Evolutionary conservation across 1,140 invertebrate genomes (phyloP).

Genomic region (Magallana gigas): DNA sequence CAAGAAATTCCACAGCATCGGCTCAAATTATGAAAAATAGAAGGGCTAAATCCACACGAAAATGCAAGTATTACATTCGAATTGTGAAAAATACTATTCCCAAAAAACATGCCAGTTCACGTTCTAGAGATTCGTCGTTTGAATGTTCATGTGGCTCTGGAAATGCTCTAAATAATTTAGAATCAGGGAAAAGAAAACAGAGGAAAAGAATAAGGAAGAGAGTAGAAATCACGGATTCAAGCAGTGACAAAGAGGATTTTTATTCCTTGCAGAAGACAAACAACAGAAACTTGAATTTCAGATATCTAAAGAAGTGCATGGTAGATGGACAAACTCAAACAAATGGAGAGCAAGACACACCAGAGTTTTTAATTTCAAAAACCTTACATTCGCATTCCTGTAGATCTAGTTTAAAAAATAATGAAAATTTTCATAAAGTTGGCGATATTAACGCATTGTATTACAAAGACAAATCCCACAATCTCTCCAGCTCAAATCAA

Average conservation of each 20-base stretch:
- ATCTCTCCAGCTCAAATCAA: not conserved
- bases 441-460: not conserved
- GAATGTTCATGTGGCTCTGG: not conserved
- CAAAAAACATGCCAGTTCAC: not conserved
- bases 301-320: not conserved
- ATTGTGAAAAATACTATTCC: not conserved
- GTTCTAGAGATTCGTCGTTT: not conserved
- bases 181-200: not conserved
- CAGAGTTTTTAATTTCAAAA: not conserved
- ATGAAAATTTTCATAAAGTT: not conserved
- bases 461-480: not conserved
- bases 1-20: not conserved
- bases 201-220: not conserved
- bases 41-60: not conserved
- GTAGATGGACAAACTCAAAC: not conserved
- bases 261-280: slow-evolving; percentile 55
- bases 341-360: not conserved
- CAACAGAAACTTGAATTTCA: slow-evolving; percentile 55
- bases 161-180: not conserved
- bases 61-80: not conserved
- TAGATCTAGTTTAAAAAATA: not conserved
- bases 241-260: slow-evolving; percentile 48
- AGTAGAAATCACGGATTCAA: slow-evolving; percentile 1
- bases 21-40: not conserved
- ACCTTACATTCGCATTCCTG: not conserved